Percentiles rank a stretch among this genome's conserved stretches.
Evolutionary conservation across 2,797 vertebrate genomes (phyloP).

Genomic region (Meriones psammophilus): DNA sequence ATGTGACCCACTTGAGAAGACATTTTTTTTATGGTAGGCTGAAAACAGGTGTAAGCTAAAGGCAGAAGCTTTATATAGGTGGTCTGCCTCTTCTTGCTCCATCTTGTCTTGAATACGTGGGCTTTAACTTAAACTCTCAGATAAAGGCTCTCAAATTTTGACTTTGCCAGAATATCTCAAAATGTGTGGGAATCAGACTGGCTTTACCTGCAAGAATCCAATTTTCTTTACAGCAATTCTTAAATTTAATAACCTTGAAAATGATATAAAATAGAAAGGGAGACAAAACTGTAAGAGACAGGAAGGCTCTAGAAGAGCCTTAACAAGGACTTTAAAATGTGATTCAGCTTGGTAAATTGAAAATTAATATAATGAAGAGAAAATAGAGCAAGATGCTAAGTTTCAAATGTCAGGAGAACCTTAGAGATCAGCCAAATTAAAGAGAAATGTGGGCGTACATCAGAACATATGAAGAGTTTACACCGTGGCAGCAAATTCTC

Average conservation of each 20-base stretch:
- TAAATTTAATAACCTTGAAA: conserved; percentile 65
- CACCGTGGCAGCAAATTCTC: conserved; percentile 35
- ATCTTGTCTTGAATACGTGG: not conserved
- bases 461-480: conserved; percentile 28
- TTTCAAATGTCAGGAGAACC: conserved; percentile 72
- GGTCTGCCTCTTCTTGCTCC: not conserved
- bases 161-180: conserved; percentile 7
- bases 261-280: conserved; percentile 68
- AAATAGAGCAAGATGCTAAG: conserved; percentile 56
- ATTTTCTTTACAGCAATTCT: conserved; percentile 63
- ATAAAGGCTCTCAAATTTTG: not conserved
- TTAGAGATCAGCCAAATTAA: conserved; percentile 60
- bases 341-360: conserved; percentile 53
- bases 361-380: conserved; percentile 76
- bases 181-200: not conserved
- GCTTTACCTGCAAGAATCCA: not conserved
- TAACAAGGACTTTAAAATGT: conserved; percentile 58
- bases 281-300: conserved; percentile 58
- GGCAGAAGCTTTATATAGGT: not conserved
- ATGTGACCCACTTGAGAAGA: not conserved
- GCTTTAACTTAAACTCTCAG: not conserved
- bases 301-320: conserved; percentile 28
- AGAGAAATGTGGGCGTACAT: conserved; percentile 17
- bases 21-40: not conserved
- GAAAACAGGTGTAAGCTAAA: not conserved